These are phyloP conservation scores for Chrysaora quinquecirrha DNA, from an alignment of 30 jellyfish, hydroid and myxozoan species.

Conservation along the genomic window DNA sequence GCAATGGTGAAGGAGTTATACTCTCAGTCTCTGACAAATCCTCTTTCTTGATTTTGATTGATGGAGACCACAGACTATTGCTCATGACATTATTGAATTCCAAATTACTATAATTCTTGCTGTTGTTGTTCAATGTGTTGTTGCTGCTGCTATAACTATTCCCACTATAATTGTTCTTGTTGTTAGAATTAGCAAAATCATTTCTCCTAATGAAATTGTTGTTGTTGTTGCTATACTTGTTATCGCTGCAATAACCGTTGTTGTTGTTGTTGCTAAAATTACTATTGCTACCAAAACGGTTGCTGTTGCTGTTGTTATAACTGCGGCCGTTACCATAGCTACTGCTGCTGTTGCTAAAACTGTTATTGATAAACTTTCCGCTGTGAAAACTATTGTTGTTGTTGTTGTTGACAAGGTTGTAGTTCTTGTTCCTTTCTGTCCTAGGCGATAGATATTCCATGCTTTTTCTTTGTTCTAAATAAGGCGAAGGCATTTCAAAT, in stretches of 20 bases:
- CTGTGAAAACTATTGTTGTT: not conserved
- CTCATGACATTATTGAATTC: not conserved
- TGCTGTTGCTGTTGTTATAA: not conserved
- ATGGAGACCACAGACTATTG: not conserved
- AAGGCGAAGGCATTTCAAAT: not conserved
- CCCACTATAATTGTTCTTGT: slow-evolving; percentile 20
- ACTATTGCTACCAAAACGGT: not conserved
- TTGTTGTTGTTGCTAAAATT: not conserved
- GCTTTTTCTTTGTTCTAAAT: not conserved
- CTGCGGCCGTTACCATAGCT: not conserved
- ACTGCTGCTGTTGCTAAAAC: not conserved
- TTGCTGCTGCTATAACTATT: no score
- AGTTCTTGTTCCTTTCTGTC: not conserved
- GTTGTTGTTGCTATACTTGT: not conserved
- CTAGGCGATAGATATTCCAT: not conserved
- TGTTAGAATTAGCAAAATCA: not conserved
- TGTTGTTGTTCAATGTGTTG: no score
- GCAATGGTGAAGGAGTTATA: slow-evolving; percentile 62
- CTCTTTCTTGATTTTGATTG: slow-evolving; percentile 21
- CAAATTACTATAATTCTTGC: no score
- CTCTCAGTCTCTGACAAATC: slow-evolving; percentile 18
- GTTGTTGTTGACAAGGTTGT: no score
- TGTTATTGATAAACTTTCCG: not conserved
- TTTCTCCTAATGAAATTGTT: not conserved
- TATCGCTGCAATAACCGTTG: no score